Evolutionary conservation across 2,888 invertebrate genomes (phyloP).

Genomic region (Morpho achilles): DNA sequence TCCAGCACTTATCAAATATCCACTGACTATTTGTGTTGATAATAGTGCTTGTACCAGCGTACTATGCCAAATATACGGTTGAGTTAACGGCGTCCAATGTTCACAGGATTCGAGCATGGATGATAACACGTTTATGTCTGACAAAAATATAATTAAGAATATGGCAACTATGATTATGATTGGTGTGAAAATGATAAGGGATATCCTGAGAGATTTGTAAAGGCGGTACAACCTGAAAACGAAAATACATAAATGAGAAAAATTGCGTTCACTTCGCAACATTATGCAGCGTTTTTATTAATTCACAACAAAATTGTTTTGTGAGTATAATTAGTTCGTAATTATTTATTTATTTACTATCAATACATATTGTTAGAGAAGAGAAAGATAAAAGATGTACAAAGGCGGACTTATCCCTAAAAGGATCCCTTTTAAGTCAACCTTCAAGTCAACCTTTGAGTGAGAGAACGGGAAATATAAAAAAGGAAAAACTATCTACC

Average conservation of each 20-base stretch:
- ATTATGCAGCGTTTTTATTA: too few species aligned
- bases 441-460: too few species aligned
- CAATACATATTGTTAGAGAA: too few species aligned
- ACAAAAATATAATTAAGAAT: constrained; percentile 57
- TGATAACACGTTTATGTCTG: constrained; percentile 46
- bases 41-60: constrained; percentile 81
- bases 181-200: constrained; percentile 57
- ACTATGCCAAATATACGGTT: constrained; percentile 80
- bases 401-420: too few species aligned
- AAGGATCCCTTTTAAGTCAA: too few species aligned
- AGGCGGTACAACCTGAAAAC: constrained; percentile 71
- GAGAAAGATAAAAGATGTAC: too few species aligned
- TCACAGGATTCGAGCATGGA: constrained; percentile 60
- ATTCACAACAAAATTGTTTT: too few species aligned
- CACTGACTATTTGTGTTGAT: constrained; percentile 82
- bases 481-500: too few species aligned
- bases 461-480: too few species aligned
- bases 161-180: constrained; percentile 53
- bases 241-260: not conserved
- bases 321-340: too few species aligned
- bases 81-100: constrained; percentile 55
- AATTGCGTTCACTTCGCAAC: not conserved
- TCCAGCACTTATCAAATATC: constrained; percentile 81
- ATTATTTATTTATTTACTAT: too few species aligned
- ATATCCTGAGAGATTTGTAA: constrained; percentile 68